Evolutionary conservation across 2,888 invertebrate genomes (phyloP), one percentile per base, ranked within the genome.

Genomic region (Noctua pronuba): DNA sequence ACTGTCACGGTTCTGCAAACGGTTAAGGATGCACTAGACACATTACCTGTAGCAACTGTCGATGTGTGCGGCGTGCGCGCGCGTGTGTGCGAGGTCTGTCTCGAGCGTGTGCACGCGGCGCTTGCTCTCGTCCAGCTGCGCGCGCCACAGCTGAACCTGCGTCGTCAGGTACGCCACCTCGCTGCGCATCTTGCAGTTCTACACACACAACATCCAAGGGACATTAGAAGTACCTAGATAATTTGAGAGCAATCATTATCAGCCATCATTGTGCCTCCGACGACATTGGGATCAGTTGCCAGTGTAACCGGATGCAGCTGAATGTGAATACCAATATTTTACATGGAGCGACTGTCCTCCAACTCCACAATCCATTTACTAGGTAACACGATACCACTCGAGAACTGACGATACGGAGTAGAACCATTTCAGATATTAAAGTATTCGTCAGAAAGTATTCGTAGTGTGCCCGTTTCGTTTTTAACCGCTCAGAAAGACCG

Each of bases 181-280:
- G 60, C 79, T 83, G 55, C 92, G 90, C 44, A 92, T 88, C 73
- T 75, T 82, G n/a, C 87, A 80, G 80, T 91, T 92, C 94, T 93
- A 77, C 3, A 69, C 11, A 41, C 18, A 68, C 46, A 62, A 66
- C 24, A 79, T 6, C 4, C 11, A 35, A 62, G 28, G 8, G 10
- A 2, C 31, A 24, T 46, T 1, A 10, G 1, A 38, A 38, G 1
- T 18, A 24, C 28, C 16, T 28, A 28, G 31, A 24, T 1, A 44
- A 31, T 52, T 52, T 38, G 28, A 24, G 52, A 52, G 31, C 13
- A 67, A 67, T n/a, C 24, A 24, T 49, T 13, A 49, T 8, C 16
- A n/a, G 7, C 35, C 6, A 21, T 13, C 2, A 2, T 35, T 13
- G 24, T 44, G 4, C 1, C 31, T 8, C 18, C 31, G 31, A 31